phyloP scores from a whole-genome alignment of 2,888 invertebrate species.

The Siphlonurus alternatus region DNA sequence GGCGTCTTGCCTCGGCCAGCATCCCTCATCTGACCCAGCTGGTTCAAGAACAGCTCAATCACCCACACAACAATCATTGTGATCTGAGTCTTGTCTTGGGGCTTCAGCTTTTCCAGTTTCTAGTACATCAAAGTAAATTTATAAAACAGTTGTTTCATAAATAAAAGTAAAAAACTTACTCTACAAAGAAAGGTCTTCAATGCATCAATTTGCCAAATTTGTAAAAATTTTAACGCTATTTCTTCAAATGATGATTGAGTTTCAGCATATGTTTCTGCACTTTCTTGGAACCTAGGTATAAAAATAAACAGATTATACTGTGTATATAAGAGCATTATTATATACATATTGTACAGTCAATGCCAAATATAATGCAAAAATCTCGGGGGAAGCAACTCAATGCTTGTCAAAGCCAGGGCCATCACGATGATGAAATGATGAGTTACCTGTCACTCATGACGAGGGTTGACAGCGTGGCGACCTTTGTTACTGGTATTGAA shows the following conservation, averaged over 20 bases:
- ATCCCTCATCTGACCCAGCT: conserved; percentile 56
- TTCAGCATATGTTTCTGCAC: conserved; percentile 77
- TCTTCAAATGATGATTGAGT: conserved; percentile 89
- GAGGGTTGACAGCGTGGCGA: no score
- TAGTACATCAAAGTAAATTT: conserved; percentile 16
- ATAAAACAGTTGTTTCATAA: conserved; percentile 1
- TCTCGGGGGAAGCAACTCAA: no score
- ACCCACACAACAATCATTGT: conserved; percentile 93
- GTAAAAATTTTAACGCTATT: conserved; percentile 78
- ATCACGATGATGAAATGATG: no score
- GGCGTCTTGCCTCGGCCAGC: conserved; percentile 22
- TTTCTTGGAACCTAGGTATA: conserved; percentile 44
- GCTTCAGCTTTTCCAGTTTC: conserved; percentile 55
- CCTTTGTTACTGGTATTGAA: no score
- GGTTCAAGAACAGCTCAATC: conserved; percentile 77
- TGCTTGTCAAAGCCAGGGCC: no score
- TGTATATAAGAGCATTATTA: no score
- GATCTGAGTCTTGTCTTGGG: conserved; percentile 68
- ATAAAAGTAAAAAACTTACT: conserved; percentile 18
- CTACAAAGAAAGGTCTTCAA: conserved; percentile 73
- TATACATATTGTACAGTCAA: no score
- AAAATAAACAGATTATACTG: no score
- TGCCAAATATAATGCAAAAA: no score
- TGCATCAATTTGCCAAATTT: conserved; percentile 63
- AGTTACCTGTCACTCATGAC: no score